phyloP scores from a whole-genome alignment of 2,797 vertebrate genomes.

The Arctocebus calabarensis region DNA sequence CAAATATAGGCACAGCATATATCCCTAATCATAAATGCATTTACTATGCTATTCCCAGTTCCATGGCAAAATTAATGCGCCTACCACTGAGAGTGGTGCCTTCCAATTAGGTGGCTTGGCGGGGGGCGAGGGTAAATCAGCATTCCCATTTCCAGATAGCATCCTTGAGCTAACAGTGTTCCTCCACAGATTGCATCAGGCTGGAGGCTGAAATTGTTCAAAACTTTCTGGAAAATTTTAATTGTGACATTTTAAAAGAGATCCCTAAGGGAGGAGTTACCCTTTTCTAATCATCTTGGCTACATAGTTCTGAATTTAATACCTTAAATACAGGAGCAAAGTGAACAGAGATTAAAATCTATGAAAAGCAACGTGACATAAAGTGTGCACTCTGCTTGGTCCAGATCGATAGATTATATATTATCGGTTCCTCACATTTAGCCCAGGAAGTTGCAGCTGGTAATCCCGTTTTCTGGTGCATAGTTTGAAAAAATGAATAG shows the following conservation, averaged over 20 bases:
- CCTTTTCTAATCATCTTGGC: conserved; percentile 54
- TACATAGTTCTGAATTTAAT: conserved; percentile 46
- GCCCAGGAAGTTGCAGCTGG: not conserved
- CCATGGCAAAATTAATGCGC: conserved; percentile 40
- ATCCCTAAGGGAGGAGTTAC: conserved; percentile 60
- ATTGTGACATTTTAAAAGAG: conserved; percentile 59
- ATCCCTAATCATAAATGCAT: conserved; percentile 19
- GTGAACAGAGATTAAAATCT: not conserved
- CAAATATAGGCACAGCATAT: conserved; percentile 38
- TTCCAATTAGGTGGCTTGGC: conserved; percentile 78
- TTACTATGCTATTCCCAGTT: conserved; percentile 57
- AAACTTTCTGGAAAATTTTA: conserved; percentile 73
- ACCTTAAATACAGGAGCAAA: conserved; percentile 37
- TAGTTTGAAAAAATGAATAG: not conserved
- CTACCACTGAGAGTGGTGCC: conserved; percentile 54
- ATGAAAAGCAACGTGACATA: conserved; percentile 1
- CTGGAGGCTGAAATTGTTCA: conserved; percentile 70
- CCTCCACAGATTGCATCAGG: conserved; percentile 63
- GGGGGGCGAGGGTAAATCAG: conserved; percentile 56
- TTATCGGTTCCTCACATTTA: not conserved
- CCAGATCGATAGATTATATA: not conserved
- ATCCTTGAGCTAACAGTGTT: conserved; percentile 64
- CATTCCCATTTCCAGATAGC: conserved; percentile 78
- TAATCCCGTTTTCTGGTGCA: not conserved
- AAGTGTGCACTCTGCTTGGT: not conserved